phyloP scores from a whole-genome alignment of 2,888 invertebrate species.

The Parasteatoda lunata region DNA sequence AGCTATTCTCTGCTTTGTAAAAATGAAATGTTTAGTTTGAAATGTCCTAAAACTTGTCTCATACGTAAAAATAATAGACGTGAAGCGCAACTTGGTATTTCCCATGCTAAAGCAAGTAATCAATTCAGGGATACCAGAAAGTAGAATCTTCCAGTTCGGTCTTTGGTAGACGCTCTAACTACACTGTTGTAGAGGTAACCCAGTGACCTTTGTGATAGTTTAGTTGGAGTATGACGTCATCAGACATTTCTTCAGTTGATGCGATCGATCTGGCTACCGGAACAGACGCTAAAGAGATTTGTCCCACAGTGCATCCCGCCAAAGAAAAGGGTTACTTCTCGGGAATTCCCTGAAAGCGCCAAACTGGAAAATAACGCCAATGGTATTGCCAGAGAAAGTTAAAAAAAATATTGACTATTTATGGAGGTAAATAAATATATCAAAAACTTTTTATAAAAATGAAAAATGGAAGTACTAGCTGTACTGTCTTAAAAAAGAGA shows the following conservation, averaged over 20 bases:
- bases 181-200: conserved; percentile 50
- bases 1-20: too few relatives aligned
- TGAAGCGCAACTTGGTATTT: too few relatives aligned
- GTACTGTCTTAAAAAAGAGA: too few relatives aligned
- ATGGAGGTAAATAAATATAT: too few relatives aligned
- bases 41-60: too few relatives aligned
- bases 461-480: too few relatives aligned
- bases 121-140: too few relatives aligned
- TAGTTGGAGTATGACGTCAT: conserved; percentile 55
- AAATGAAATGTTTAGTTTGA: too few relatives aligned
- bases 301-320: conserved; percentile 53
- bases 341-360: conserved; percentile 47
- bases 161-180: conserved; percentile 13
- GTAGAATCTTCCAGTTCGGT: neutral
- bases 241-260: conserved; percentile 36
- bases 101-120: too few relatives aligned
- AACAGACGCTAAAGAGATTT: conserved; percentile 52
- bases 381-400: neutral
- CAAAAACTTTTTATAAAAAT: too few relatives aligned
- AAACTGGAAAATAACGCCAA: conserved; percentile 35
- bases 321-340: conserved; percentile 41
- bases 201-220: conserved; percentile 66
- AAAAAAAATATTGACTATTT: too few relatives aligned
- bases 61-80: too few relatives aligned
- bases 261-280: conserved; percentile 63